Conservation (phyloP, 2,797 vertebrate genomes). For the Scolopax rusticola region DNA sequence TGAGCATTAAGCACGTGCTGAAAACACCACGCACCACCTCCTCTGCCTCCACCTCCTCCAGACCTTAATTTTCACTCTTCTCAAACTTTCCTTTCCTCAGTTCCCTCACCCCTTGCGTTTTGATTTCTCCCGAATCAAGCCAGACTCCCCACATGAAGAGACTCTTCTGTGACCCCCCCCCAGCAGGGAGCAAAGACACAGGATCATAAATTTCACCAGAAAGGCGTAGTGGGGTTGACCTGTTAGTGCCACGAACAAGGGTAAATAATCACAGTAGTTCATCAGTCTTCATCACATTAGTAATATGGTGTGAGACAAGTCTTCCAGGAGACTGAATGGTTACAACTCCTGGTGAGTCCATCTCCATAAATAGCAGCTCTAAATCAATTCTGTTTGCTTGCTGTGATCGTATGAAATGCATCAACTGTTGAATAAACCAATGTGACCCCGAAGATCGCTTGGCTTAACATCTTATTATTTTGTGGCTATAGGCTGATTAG, state of each 20-base stretch:
- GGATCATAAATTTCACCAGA: background rate
- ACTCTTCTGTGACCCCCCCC: background rate
- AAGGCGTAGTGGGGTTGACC: background rate
- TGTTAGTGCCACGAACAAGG: background rate
- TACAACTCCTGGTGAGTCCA: conserved; percentile 36
- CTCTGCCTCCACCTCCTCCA: background rate
- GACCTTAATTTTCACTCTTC: background rate
- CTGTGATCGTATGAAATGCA: conserved; percentile 36
- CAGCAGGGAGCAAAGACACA: background rate
- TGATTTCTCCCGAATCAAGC: background rate
- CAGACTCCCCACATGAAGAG: background rate
- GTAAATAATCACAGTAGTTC: background rate
- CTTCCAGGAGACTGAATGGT: conserved; percentile 23
- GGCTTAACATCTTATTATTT: conserved; percentile 48
- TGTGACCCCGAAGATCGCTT: conserved; percentile 32
- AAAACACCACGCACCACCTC: background rate
- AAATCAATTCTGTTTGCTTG: conserved; percentile 62
- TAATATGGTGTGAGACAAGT: background rate
- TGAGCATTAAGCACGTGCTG: background rate
- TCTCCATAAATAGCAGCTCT: conserved; percentile 44
- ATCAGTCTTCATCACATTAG: background rate
- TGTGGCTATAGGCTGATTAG: background rate
- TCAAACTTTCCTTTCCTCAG: background rate
- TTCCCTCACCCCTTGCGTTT: background rate
- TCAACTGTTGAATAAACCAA: conserved; percentile 51